Base-by-base conservation (phyloP, 2,797 vertebrate species). In the Schizopygopsis malacanthus region DNA sequence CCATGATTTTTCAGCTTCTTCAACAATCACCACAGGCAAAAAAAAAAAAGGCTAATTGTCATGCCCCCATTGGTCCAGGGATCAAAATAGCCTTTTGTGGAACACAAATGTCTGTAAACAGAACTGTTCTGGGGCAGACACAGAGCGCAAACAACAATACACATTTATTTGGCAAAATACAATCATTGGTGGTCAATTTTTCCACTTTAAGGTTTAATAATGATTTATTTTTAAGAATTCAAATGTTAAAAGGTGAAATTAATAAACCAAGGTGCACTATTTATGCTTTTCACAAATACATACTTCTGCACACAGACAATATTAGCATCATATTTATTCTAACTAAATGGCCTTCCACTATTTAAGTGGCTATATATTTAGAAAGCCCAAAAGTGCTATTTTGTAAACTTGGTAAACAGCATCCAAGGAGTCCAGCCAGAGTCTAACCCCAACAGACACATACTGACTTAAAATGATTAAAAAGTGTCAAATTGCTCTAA, bases 51-150 rank as follows among this genome's bases (percentile, higher is more conserved):
- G 81, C 92, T 91, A 92, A 95, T 95, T 93, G 92, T 96, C 96
- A 97, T 96, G 89, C 88, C 92, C 94, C 95, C 93, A 63, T 90
- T 83, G 61, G 83, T 86, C 39, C 89, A 94, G 95, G 94, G 93
- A 92, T 96, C 96, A 83, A 94, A 96, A 94, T 87, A 91, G 94
- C 92, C 70, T 70, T 59, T 78, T 87, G 83, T 77, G 87, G 78
- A 87, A 88, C 92, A 90, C 85, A 89, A 87, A 87, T 88, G 75
- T 79, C 90, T 92, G 92, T 90, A 92, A 92, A 89, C 89, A 88
- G 90, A 72, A 89, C 86, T 87, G 89, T 45, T 83, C 70, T 81
- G 86, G 63, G 70, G n/a, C 79, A 83, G 80, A 80, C 90, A 90
- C 88, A 1, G 91, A 79, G 90, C 88, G 87, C 90, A 88, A 88